Evolutionary conservation across 2,888 invertebrate species (phyloP).

Genomic region (Macaria notata): DNA sequence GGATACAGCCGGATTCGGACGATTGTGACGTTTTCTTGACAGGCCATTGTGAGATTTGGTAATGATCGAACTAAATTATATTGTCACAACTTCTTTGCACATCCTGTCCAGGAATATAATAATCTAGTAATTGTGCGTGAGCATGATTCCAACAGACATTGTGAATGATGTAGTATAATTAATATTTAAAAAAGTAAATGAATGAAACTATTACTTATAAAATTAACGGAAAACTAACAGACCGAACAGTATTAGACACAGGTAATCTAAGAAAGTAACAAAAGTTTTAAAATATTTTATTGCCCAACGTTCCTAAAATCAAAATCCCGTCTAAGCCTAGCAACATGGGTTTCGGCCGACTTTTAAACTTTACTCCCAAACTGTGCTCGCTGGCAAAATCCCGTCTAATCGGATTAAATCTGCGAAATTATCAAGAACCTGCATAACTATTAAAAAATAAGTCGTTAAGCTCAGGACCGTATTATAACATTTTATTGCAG

Average conservation of each 20-base stretch:
- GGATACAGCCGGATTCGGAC: constrained; percentile 7
- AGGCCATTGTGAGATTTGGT: constrained; percentile 2
- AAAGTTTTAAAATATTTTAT: neutral
- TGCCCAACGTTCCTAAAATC: neutral
- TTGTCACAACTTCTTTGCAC: too few relatives aligned
- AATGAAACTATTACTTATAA: too few relatives aligned
- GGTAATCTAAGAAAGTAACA: too few relatives aligned
- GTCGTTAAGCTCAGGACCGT: constrained; percentile 15
- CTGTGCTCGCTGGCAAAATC: neutral
- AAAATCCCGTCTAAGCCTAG: constrained; percentile 5
- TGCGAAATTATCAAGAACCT: constrained; percentile 25
- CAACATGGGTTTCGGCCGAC: constrained; percentile 11
- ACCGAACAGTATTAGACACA: too few relatives aligned
- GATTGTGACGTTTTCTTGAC: constrained; percentile 10
- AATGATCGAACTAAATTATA: too few relatives aligned
- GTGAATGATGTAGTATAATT: too few relatives aligned
- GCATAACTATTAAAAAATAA: constrained; percentile 18
- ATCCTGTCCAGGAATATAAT: too few relatives aligned
- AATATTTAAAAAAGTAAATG: too few relatives aligned
- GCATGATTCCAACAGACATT: too few relatives aligned
- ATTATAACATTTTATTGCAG: constrained; percentile 28
- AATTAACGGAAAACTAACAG: too few relatives aligned
- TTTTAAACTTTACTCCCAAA: constrained; percentile 1
- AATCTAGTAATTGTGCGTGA: too few relatives aligned
- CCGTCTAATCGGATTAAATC: constrained; percentile 29